Percentiles rank a stretch among this genome's conserved stretches.
Conservation (phyloP, 2,797 vertebrate genomes). For the Selene dorsalis region DNA sequence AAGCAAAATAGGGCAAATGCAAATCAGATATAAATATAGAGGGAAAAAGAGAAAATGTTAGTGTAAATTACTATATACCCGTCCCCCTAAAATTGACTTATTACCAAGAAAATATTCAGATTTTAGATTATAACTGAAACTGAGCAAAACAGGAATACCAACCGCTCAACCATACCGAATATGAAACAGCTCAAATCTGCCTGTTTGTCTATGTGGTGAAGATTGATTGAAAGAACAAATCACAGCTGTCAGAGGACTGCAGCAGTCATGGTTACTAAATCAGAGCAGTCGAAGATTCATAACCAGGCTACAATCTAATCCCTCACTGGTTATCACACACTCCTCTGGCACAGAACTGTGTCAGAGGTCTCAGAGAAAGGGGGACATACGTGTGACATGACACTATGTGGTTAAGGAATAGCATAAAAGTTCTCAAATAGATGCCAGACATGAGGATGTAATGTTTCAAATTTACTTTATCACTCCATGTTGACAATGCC, state of each 20-base stretch:
- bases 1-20: background rate
- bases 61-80: background rate
- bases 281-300: conserved; percentile 75
- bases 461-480: background rate
- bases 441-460: background rate
- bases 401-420: background rate
- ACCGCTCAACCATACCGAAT: conserved; percentile 46
- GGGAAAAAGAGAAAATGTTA: background rate
- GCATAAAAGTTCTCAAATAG: background rate
- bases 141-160: background rate
- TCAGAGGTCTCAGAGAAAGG: conserved; percentile 29
- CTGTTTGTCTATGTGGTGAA: conserved; percentile 56
- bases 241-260: conserved; percentile 63
- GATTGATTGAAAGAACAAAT: conserved; percentile 78
- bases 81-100: background rate
- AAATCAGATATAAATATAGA: background rate
- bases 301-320: conserved; percentile 63
- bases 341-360: conserved; percentile 34
- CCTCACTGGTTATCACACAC: conserved; percentile 51
- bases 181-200: conserved; percentile 59
- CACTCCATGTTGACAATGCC: background rate
- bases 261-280: conserved; percentile 75
- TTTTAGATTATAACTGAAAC: conserved; percentile 13
- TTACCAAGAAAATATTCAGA: background rate
- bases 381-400: background rate